phyloP scores from a whole-genome alignment of 2,797 vertebrate species.

The Sardinella longiceps region DNA sequence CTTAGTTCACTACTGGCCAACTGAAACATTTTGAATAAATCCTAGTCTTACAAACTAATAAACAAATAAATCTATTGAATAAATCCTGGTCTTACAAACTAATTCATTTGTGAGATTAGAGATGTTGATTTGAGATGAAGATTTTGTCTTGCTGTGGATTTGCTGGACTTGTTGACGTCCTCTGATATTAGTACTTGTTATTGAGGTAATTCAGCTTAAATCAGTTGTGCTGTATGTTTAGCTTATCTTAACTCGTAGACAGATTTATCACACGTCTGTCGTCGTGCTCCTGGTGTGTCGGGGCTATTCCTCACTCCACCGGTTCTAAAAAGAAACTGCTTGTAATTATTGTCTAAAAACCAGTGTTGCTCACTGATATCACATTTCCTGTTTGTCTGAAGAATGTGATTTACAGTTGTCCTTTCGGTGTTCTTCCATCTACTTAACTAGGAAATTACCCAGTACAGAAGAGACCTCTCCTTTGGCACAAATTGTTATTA shows the following conservation, averaged over 20 bases:
- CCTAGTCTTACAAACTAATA: background rate
- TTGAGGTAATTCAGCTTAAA: background rate
- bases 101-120: background rate
- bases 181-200: background rate
- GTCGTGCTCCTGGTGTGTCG: background rate
- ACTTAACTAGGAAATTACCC: too few relatives aligned
- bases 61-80: too few relatives aligned
- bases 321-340: background rate
- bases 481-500: too few relatives aligned
- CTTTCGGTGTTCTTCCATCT: too few relatives aligned
- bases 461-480: too few relatives aligned
- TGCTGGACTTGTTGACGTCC: background rate
- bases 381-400: background rate
- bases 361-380: background rate
- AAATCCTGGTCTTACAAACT: background rate
- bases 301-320: background rate
- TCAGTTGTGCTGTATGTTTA: background rate
- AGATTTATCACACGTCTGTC: background rate
- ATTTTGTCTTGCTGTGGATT: background rate
- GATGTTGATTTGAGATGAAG: background rate
- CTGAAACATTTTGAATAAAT: background rate
- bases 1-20: background rate
- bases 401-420: background rate
- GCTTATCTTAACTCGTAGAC: too few relatives aligned
- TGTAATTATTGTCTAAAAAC: background rate